Evolutionary conservation across 2,797 vertebrate species (phyloP).

Genomic region (Nothura maculosa): DNA sequence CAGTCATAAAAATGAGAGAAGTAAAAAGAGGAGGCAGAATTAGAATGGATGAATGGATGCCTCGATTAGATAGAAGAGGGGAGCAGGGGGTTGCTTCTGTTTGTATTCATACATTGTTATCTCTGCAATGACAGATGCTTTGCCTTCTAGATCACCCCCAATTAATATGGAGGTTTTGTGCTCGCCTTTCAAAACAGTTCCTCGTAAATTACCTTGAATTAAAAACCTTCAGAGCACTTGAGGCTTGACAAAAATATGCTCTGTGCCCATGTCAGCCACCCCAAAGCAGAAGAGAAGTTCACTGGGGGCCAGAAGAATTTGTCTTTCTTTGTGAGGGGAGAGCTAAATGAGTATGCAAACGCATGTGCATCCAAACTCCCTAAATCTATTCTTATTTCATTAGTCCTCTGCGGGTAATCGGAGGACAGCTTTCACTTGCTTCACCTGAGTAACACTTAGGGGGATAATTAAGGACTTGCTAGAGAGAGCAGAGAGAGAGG

Average conservation of each 20-base stretch:
- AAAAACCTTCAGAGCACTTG: conserved; percentile 19
- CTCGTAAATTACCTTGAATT: conserved; percentile 51
- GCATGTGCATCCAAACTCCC: neutral
- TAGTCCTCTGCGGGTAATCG: conserved; percentile 17
- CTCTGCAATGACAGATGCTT: neutral
- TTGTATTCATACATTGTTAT: conserved; percentile 50
- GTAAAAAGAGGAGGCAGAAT: neutral
- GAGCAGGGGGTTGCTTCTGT: conserved; percentile 1
- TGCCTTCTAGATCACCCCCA: conserved; percentile 45
- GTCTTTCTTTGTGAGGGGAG: conserved; percentile 26
- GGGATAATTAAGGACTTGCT: conserved; percentile 51
- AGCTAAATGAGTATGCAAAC: conserved; percentile 6
- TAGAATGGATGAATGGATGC: conserved; percentile 8
- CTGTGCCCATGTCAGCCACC: neutral
- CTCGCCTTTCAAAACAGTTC: conserved; percentile 49
- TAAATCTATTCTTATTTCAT: conserved; percentile 27
- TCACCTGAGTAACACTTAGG: conserved; percentile 17
- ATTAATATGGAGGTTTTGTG: conserved; percentile 52
- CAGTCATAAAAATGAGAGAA: conserved; percentile 16
- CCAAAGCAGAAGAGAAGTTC: neutral
- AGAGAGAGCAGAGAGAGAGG: conserved; percentile 19
- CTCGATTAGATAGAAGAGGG: neutral
- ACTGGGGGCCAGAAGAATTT: neutral
- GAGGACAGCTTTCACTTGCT: conserved; percentile 35
- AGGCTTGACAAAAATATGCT: conserved; percentile 12